Evolutionary conservation across 2,113 vertebrate genomes (phyloP), one percentile per base, ranked within the genome.

Genomic region (Ahaetulla prasina): DNA sequence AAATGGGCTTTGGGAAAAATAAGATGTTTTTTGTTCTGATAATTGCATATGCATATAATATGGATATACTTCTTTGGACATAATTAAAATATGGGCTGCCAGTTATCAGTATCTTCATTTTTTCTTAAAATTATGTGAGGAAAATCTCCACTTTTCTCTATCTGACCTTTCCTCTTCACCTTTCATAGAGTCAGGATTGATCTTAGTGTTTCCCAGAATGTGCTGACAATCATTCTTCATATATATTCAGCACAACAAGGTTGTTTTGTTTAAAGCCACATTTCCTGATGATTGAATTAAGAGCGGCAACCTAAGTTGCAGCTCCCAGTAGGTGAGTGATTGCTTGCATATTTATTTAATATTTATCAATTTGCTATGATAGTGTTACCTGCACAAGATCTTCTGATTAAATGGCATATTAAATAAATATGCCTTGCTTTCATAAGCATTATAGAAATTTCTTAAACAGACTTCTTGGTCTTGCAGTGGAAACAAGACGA

Each of bases 171-270:
- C 89, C 93, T 95, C 39, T 91, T 95, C 95, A 93, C 95, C 93
- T 90, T 96, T 95, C 89, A 93, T 27, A 52, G 93, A 94, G 92
- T 89, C 84, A 0, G 2, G 86, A 94, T 95, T 96, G 95, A 96
- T 95, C 93, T 96, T 96, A 96, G 96, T 96, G 93, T 94, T 95
- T 96, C 95, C 88, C 85, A 90, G 92, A 91, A 94, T 96, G 94
- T 96, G 94, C 93, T 94, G 53, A 50, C 7, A 35, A 80, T 91
- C 92, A 89, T 94, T 92, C 88, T 74, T 35, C 84, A 12, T 91
- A 93, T 91, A 91, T 94, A 95, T 74, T 93, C 90, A 85, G 55
- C 80, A 92, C 93, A 94, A 63, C 93, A 54, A 95, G 91, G 68
- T 85, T 95, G 94, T 39, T 94, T 94, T 88, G 92, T 92, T 68